These are phyloP conservation scores for Colletes collaris DNA, from an alignment of 2,888 invertebrate species.

Conservation along the genomic window DNA sequence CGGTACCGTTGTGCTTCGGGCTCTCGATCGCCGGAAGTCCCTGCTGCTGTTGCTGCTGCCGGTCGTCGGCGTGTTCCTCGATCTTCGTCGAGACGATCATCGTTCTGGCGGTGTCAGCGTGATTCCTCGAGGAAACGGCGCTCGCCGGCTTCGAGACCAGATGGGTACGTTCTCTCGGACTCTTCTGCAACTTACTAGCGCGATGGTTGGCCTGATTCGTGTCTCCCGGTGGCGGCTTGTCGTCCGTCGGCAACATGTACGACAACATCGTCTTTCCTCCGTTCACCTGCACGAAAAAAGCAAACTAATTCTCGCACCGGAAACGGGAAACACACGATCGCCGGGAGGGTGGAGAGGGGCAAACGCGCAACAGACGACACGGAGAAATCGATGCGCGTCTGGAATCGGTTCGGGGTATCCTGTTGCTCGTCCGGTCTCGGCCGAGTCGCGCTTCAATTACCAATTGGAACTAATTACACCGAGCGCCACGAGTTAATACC, in stretches of 20 bases:
- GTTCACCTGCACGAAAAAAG: conserved; percentile 58
- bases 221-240: conserved; percentile 88
- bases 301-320: conserved; percentile 5
- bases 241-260: conserved; percentile 91
- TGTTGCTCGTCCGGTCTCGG: conserved; percentile 16
- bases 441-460: conserved; percentile 43
- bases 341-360: not conserved
- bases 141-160: conserved; percentile 28
- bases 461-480: conserved; percentile 55
- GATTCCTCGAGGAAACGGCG: conserved; percentile 60
- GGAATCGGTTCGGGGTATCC: conserved; percentile 9
- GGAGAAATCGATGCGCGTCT: conserved; percentile 32
- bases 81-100: conserved; percentile 71
- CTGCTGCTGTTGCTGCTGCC: conserved; percentile 60
- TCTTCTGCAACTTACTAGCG: conserved; percentile 57
- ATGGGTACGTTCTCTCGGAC: conserved; percentile 41
- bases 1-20: conserved; percentile 81
- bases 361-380: conserved; percentile 9
- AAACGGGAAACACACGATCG: conserved; percentile 18
- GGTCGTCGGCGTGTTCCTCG: conserved; percentile 56
- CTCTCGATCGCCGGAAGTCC: conserved; percentile 70
- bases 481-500: conserved; percentile 33
- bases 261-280: conserved; percentile 86
- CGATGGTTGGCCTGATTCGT: conserved; percentile 67
- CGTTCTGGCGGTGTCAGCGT: conserved; percentile 63